Evolutionary conservation across 1,140 invertebrate species (phyloP).

Genomic region (Oreohelix idahoensis): DNA sequence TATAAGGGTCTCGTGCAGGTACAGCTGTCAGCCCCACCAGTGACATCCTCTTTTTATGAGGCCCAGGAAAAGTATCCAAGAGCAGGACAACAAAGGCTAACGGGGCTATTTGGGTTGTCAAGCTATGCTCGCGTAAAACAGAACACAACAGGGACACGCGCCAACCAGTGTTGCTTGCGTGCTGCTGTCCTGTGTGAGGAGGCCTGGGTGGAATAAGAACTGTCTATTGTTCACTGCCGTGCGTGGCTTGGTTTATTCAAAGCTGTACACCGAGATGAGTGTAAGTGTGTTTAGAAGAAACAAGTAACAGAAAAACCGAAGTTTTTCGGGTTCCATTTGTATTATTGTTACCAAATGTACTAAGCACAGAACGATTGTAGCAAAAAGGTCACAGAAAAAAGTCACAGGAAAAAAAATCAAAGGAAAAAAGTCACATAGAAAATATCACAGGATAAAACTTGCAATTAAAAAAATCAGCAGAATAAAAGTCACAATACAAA

Average conservation of each 20-base stretch:
- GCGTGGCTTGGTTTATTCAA: background rate
- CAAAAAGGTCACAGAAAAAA: no score
- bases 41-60: conserved; percentile 30
- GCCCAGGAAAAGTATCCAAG: background rate
- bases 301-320: no score
- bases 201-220: background rate
- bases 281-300: no score
- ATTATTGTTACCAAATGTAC: no score
- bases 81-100: background rate
- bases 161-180: background rate
- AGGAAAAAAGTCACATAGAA: no score
- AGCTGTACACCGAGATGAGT: background rate
- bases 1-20: conserved; percentile 12
- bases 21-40: background rate
- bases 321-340: no score
- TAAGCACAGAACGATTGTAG: no score
- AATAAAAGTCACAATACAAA: no score
- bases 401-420: no score
- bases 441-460: no score
- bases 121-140: background rate
- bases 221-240: background rate
- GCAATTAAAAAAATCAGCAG: no score
- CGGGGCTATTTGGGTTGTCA: conserved; percentile 6
- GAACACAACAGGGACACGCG: conserved; percentile 26
- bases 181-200: background rate